Conservation (phyloP, 2,797 vertebrate species). For the Lateolabrax maculatus region DNA sequence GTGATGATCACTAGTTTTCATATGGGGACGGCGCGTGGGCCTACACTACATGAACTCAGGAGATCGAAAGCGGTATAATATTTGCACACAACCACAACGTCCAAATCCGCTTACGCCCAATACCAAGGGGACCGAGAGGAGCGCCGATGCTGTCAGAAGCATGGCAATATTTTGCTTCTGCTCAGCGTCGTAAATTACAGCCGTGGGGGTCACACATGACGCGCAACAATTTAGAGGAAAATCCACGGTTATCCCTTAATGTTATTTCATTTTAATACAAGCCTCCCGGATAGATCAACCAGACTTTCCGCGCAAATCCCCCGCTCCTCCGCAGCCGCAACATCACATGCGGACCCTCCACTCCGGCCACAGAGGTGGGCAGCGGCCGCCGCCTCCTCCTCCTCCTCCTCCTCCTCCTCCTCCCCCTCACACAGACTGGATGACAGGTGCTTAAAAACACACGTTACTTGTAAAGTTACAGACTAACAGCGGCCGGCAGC, state of each 20-base stretch:
- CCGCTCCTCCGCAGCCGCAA: constrained; percentile 1
- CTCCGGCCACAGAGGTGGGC: constrained; percentile 16
- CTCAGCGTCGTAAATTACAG: constrained; percentile 21
- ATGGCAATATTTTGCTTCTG: neutral
- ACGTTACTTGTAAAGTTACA: constrained; percentile 74
- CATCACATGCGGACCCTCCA: constrained; percentile 27
- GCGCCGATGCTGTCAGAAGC: constrained; percentile 21
- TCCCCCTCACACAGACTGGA: constrained; percentile 47
- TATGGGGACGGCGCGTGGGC: neutral
- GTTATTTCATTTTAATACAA: constrained; percentile 34
- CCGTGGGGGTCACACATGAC: constrained; percentile 5
- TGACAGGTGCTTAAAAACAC: constrained; percentile 74
- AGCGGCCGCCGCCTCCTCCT: constrained; percentile 31
- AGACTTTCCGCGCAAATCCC: neutral
- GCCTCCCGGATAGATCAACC: constrained; percentile 1
- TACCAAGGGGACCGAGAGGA: constrained; percentile 16
- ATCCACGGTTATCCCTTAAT: neutral
- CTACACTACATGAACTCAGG: neutral
- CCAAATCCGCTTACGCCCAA: constrained; percentile 3
- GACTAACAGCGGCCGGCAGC: constrained; percentile 72
- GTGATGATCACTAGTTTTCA: constrained; percentile 5
- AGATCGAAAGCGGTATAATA: neutral
- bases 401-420: no score
- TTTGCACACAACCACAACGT: neutral
- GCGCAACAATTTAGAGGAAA: neutral